These are phyloP conservation scores for Cynodonichthys magdalenae DNA, from an alignment of 2,797 vertebrate genomes.

Conservation along the genomic window DNA sequence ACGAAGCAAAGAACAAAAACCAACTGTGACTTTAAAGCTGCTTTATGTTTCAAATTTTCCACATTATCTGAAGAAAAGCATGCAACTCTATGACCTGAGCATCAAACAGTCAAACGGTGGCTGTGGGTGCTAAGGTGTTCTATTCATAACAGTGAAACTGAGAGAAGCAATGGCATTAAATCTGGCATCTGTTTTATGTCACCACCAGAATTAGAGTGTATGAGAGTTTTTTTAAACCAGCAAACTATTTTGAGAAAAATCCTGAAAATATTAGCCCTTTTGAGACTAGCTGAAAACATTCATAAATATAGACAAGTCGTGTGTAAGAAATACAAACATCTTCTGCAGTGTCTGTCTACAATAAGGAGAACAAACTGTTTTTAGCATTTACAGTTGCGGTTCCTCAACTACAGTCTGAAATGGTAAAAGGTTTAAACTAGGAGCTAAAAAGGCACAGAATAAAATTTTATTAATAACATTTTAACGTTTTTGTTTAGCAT, in stretches of 20 bases:
- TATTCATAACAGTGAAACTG: constrained; percentile 28
- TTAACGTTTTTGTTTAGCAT: too few species aligned
- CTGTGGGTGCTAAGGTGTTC: constrained; percentile 7
- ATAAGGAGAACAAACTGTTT: too few species aligned
- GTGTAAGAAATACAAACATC: too few species aligned
- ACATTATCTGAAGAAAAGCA: neutral
- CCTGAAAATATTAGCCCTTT: neutral
- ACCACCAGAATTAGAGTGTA: neutral
- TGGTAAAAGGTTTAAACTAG: too few species aligned
- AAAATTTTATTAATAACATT: too few species aligned
- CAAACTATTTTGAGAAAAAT: neutral
- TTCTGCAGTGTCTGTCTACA: too few species aligned
- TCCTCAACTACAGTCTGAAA: too few species aligned
- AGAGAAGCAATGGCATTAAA: constrained; percentile 28
- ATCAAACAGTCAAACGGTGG: constrained; percentile 16
- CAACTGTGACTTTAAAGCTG: neutral
- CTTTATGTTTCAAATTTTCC: constrained; percentile 3
- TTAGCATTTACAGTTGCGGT: too few species aligned
- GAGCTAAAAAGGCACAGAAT: too few species aligned
- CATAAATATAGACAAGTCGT: neutral
- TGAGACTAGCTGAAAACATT: constrained; percentile 1
- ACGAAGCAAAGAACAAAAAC: constrained; percentile 2
- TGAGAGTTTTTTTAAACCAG: neutral
- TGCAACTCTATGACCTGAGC: constrained; percentile 19
- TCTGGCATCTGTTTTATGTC: constrained; percentile 37